phyloP scores from a whole-genome alignment of 2,113 vertebrate species.

The Donacobius atricapilla region DNA sequence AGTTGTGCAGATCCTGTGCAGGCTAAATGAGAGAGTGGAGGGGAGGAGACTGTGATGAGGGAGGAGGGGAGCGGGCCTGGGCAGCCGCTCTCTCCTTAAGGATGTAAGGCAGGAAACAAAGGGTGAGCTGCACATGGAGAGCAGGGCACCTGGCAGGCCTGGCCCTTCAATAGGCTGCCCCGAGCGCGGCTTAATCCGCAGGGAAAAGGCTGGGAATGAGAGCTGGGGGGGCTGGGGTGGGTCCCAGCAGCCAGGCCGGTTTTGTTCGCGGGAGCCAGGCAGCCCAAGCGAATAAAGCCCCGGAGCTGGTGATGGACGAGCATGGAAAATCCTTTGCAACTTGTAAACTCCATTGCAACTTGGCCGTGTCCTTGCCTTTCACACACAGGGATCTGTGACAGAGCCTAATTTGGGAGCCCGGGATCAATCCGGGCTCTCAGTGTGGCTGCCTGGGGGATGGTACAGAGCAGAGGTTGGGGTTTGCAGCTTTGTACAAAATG shows the following conservation, averaged over 20 bases:
- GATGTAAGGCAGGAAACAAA: conserved; percentile 49
- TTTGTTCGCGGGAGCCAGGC: not conserved
- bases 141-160: conserved; percentile 40
- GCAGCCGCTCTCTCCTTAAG: not conserved
- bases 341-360: not conserved
- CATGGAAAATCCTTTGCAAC: not conserved
- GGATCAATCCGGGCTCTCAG: rapidly evolving
- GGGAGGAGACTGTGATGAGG: conserved; percentile 31
- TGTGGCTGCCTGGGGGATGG: rapidly evolving
- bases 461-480: not conserved
- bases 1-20: not conserved
- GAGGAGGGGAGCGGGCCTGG: conserved; percentile 31
- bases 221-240: not conserved
- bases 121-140: conserved; percentile 23
- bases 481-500: not conserved
- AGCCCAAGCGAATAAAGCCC: not conserved
- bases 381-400: rapidly evolving
- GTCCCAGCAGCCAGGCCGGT: not conserved
- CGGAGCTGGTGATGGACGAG: not conserved
- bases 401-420: rapidly evolving
- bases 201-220: not conserved
- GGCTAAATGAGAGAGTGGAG: not conserved
- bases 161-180: not conserved
- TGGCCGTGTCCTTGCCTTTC: not conserved
- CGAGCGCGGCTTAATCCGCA: not conserved